phyloP scores from a whole-genome alignment of 2,113 vertebrate species.

The Willisornis vidua region DNA sequence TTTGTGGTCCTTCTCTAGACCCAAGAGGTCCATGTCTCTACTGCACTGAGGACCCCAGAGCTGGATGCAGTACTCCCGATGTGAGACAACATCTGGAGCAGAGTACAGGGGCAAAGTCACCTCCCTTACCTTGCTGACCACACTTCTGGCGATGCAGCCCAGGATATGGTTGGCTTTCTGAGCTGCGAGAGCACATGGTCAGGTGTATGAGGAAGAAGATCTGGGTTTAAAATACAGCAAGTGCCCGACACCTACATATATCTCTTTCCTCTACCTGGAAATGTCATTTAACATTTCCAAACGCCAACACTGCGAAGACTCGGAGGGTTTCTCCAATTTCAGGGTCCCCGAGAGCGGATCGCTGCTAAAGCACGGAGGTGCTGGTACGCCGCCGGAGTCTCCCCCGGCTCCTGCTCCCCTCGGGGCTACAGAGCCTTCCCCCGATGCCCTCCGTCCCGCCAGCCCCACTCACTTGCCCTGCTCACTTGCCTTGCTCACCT shows the following conservation, averaged over 20 bases:
- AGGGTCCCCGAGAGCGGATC: rapidly evolving
- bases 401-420: rapidly evolving
- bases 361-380: rapidly evolving
- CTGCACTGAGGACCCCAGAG: not conserved
- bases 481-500: not conserved
- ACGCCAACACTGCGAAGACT: rapidly evolving
- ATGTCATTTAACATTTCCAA: not conserved
- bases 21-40: not conserved
- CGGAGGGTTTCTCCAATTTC: rapidly evolving
- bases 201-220: too few relatives aligned
- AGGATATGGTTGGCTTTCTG: not conserved
- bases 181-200: too few relatives aligned
- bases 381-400: too few relatives aligned
- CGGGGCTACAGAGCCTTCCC: too few relatives aligned
- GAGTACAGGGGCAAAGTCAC: not conserved
- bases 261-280: not conserved
- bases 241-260: not conserved
- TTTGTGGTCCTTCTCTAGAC: not conserved
- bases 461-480: not conserved
- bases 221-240: rapidly evolving
- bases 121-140: not conserved
- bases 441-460: not conserved
- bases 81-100: not conserved
- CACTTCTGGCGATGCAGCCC: not conserved
- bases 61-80: not conserved